Evolutionary conservation across 1,140 invertebrate genomes (phyloP).

Genomic region (Octopus bimaculoides): DNA sequence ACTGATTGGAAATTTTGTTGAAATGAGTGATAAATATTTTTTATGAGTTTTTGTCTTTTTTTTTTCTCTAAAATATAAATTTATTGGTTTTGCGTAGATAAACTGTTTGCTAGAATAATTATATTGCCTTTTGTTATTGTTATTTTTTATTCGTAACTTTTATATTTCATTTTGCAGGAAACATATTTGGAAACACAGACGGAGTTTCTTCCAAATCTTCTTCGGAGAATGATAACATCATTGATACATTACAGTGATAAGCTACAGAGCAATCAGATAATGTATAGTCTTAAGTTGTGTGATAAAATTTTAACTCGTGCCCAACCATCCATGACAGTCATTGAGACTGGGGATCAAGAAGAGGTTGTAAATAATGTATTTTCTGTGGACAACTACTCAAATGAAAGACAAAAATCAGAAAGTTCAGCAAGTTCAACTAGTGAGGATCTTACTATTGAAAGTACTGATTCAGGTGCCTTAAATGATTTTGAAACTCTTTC

Average conservation of each 20-base stretch:
- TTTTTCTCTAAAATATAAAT: too few relatives aligned
- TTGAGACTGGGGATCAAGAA: constrained; percentile 20
- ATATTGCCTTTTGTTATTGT: too few relatives aligned
- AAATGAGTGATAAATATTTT: too few relatives aligned
- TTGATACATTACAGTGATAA: constrained; percentile 64
- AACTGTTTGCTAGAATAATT: too few relatives aligned
- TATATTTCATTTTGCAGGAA: constrained; percentile 59
- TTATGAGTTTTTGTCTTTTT: too few relatives aligned
- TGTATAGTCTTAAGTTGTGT: constrained; percentile 67
- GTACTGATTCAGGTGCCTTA: not conserved
- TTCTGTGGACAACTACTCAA: not conserved
- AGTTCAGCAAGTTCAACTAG: not conserved
- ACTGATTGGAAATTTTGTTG: too few relatives aligned
- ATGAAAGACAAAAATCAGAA: not conserved
- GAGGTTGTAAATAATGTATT: not conserved
- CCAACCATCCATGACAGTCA: constrained; percentile 64
- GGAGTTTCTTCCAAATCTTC: constrained; percentile 74
- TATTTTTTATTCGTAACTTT: not conserved
- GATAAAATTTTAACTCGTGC: constrained; percentile 76
- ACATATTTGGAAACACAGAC: constrained; percentile 77
- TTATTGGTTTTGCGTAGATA: too few relatives aligned
- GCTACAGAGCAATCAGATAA: constrained; percentile 67
- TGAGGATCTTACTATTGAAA: not conserved
- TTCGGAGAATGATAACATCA: constrained; percentile 65
- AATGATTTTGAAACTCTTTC: constrained; percentile 5